phyloP scores from a whole-genome alignment of 2,888 invertebrate genomes.

The Ennomos quercinarius region DNA sequence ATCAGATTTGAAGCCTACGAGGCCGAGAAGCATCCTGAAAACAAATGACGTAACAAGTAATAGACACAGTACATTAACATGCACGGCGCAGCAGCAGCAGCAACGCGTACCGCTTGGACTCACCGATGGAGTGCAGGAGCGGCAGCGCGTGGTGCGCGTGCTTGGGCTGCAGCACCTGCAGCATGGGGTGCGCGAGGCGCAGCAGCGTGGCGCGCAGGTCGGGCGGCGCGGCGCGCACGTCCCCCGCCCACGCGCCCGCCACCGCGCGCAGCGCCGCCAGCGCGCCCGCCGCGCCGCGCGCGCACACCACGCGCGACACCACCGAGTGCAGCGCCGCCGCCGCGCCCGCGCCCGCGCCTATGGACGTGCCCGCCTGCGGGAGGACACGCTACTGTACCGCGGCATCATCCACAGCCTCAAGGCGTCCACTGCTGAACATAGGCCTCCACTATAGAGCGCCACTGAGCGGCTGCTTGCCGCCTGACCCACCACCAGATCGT shows the following conservation, averaged over 20 bases:
- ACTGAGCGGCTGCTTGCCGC: too few relatives aligned
- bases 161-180: slow-evolving; percentile 88
- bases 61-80: slow-evolving; percentile 69
- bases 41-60: slow-evolving; percentile 47
- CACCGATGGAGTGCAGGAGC: slow-evolving; percentile 88
- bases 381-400: too few relatives aligned
- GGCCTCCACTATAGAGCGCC: too few relatives aligned
- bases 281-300: slow-evolving; percentile 64
- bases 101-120: too few relatives aligned
- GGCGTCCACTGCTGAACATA: too few relatives aligned
- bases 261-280: slow-evolving; percentile 60
- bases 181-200: slow-evolving; percentile 89
- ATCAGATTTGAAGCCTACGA: too few relatives aligned
- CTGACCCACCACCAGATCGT: too few relatives aligned
- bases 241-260: slow-evolving; percentile 89
- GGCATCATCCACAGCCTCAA: too few relatives aligned
- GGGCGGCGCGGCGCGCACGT: slow-evolving; percentile 52
- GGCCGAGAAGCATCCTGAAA: too few relatives aligned
- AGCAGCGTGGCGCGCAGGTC: slow-evolving; percentile 74
- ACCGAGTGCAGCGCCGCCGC: slow-evolving; percentile 67
- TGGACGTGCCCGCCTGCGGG: slow-evolving; percentile 63
- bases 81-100: too few relatives aligned
- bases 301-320: slow-evolving; percentile 69
- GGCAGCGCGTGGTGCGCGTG: slow-evolving; percentile 87
- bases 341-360: slow-evolving; percentile 74